Evolutionary conservation across 1,140 invertebrate genomes (phyloP).

Genomic region (Stegodyphus mimosarum): DNA sequence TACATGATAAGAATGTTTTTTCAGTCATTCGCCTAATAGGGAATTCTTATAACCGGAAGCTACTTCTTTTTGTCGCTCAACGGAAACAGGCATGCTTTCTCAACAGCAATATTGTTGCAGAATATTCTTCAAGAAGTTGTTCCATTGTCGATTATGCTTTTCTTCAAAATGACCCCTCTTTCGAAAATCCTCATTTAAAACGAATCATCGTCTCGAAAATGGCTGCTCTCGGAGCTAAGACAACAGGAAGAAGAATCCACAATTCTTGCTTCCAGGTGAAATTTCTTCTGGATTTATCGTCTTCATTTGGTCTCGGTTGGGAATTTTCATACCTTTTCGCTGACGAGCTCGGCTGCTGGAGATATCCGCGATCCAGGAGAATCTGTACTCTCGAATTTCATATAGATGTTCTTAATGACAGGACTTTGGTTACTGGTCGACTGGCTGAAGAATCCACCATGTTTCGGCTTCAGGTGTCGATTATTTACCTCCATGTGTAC

Average conservation of each 20-base stretch:
- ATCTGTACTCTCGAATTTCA: conserved; percentile 67
- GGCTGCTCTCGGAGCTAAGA: not conserved
- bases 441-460: conserved; percentile 73
- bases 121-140: no score
- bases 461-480: conserved; percentile 84
- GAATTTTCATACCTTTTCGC: conserved; percentile 68
- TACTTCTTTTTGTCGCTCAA: no score
- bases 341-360: conserved; percentile 68
- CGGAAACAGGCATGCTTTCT: no score
- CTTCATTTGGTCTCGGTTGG: not conserved
- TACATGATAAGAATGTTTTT: not conserved
- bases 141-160: no score
- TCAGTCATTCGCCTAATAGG: no score
- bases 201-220: not conserved
- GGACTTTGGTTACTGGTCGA: conserved; percentile 68
- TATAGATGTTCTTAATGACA: conserved; percentile 68
- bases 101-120: no score
- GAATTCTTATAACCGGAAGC: no score
- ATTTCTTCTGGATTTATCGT: not conserved
- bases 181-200: no score
- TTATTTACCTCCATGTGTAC: conserved; percentile 93
- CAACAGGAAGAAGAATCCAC: not conserved
- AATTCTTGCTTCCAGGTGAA: not conserved
- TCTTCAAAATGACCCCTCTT: no score
- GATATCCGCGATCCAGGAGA: conserved; percentile 67